A percentile compares a stretch with the other conserved stretches of the same genome.
phyloP scores from a whole-genome alignment of 2,888 invertebrate genomes.

The Eupithecia pulchellata region DNA sequence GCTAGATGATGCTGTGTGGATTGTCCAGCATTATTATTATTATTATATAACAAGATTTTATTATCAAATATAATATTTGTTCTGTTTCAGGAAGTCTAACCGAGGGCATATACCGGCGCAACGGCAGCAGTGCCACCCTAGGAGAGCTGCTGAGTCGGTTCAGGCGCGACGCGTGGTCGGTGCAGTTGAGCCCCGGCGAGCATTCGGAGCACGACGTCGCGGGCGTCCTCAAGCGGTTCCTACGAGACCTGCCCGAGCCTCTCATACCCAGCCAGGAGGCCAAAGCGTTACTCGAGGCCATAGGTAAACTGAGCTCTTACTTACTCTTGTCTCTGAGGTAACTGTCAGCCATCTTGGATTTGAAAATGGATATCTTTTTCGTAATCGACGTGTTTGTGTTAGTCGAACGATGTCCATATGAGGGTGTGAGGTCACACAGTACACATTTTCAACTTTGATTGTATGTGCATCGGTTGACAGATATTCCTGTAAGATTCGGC shows the following conservation, averaged over 20 bases:
- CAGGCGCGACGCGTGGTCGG: slow-evolving; percentile 93
- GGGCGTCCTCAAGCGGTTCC: slow-evolving; percentile 94
- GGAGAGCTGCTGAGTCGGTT: slow-evolving; percentile 90
- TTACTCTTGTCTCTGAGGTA: background rate
- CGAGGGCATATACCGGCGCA: slow-evolving; percentile 95
- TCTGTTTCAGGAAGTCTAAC: slow-evolving; percentile 88
- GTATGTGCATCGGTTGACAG: too few relatives aligned
- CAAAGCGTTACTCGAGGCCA: slow-evolving; percentile 87
- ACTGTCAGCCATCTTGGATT: too few relatives aligned
- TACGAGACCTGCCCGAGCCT: slow-evolving; percentile 94
- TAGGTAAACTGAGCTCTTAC: slow-evolving; percentile 75
- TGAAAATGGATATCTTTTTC: too few relatives aligned
- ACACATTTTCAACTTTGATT: too few relatives aligned
- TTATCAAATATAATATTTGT: background rate
- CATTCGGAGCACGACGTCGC: slow-evolving; percentile 95
- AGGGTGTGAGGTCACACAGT: too few relatives aligned
- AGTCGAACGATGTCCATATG: too few relatives aligned
- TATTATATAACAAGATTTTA: too few relatives aligned
- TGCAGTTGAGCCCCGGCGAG: slow-evolving; percentile 90
- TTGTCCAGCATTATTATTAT: too few relatives aligned
- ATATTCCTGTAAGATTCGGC: too few relatives aligned
- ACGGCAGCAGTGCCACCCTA: slow-evolving; percentile 91
- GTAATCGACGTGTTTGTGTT: too few relatives aligned
- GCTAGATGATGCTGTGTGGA: too few relatives aligned
- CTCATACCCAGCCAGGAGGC: slow-evolving; percentile 90